Conservation (phyloP, 1,140 invertebrate genomes). For the Zaprionus taronus region DNA sequence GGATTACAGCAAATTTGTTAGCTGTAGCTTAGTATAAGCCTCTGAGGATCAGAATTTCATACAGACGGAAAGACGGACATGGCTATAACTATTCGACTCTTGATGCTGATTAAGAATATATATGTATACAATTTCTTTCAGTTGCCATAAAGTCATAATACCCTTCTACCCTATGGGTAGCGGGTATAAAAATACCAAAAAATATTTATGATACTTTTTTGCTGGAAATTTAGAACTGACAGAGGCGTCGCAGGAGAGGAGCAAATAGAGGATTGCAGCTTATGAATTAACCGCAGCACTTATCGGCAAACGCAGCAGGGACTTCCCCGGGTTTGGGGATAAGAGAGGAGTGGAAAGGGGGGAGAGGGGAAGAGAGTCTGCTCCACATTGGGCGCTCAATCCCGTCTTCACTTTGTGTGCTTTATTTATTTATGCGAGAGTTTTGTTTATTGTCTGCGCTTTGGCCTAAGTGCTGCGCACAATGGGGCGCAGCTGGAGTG, state of each 20-base stretch:
- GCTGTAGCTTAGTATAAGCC: no score
- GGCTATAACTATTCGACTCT: no score
- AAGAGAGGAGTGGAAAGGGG: no score
- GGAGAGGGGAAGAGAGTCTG: background rate
- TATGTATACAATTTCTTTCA: no score
- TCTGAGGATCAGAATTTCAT: no score
- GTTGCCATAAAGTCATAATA: no score
- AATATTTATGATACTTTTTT: conserved; percentile 29
- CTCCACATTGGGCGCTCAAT: background rate
- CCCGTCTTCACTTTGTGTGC: conserved; percentile 18
- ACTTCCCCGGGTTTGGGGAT: background rate
- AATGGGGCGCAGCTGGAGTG: conserved; percentile 59
- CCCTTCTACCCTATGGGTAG: no score
- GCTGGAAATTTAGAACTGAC: conserved; percentile 5
- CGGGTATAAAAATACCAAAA: background rate
- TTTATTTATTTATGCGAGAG: conserved; percentile 55
- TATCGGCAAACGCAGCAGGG: conserved; percentile 42
- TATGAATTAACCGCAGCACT: conserved; percentile 48
- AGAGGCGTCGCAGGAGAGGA: background rate
- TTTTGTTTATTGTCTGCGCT: conserved; percentile 55
- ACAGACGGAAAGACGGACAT: no score
- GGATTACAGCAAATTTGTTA: no score
- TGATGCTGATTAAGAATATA: no score
- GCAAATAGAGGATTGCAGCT: background rate
- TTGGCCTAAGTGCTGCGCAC: conserved; percentile 49